A percentile compares a stretch with the other conserved stretches of the same genome.
Evolutionary conservation across 2,797 vertebrate genomes (phyloP).

Genomic region (Lacerta bilineata): DNA sequence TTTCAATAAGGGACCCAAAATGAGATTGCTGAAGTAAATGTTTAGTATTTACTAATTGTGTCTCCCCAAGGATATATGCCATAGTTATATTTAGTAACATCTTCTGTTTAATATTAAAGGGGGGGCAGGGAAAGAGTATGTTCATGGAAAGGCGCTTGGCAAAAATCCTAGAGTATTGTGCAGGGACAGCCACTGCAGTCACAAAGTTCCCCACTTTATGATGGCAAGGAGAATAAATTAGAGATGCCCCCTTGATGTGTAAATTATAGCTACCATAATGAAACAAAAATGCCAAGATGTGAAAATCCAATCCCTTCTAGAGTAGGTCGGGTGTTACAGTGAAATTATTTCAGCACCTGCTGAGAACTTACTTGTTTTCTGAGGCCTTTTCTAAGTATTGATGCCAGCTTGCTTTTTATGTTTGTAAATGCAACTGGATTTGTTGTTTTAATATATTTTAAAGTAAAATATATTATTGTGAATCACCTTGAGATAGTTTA

Average conservation of each 20-base stretch:
- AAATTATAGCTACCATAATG: conserved; percentile 58
- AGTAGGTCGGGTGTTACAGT: no score
- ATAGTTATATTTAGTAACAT: conserved; percentile 58
- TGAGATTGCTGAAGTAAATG: conserved; percentile 46
- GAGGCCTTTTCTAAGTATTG: no score
- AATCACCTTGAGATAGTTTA: no score
- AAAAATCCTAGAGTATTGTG: conserved; percentile 54
- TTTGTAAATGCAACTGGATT: no score
- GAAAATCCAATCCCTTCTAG: conserved; percentile 1
- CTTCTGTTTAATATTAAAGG: conserved; percentile 58
- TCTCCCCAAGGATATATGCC: conserved; percentile 10
- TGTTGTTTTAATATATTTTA: no score
- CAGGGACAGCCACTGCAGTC: conserved; percentile 44
- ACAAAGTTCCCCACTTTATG: conserved; percentile 49
- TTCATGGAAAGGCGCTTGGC: conserved; percentile 48
- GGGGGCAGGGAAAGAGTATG: conserved; percentile 49
- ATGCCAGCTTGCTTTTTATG: no score
- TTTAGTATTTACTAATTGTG: conserved; percentile 41
- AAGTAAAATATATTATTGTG: no score
- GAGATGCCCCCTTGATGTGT: conserved; percentile 48
- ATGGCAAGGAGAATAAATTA: conserved; percentile 58
- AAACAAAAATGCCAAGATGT: conserved; percentile 27
- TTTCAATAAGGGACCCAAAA: conserved; percentile 69
- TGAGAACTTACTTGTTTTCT: no score
- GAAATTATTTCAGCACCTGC: no score